Conservation (phyloP, 2,888 invertebrate genomes). For the Odontomyia ornata region DNA sequence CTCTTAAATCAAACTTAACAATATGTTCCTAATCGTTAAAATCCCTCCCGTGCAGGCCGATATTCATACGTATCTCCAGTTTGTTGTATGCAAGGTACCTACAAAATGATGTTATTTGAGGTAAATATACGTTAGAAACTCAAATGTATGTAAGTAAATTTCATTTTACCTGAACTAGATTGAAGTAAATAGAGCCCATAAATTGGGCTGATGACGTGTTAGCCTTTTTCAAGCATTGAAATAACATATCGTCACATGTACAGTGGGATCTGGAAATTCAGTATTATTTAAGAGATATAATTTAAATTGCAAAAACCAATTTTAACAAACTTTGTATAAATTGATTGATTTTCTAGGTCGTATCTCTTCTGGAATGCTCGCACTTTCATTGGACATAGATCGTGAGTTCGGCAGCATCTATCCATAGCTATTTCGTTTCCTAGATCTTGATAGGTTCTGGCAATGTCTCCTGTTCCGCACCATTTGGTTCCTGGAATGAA, state of each 20-base stretch:
- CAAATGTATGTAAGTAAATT: background rate
- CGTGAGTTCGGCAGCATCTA: conserved; percentile 88
- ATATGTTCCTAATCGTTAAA: background rate
- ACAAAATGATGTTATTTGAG: conserved; percentile 17
- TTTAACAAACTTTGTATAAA: conserved; percentile 76
- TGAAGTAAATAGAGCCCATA: conserved; percentile 88
- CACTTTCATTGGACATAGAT: conserved; percentile 87
- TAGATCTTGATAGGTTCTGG: conserved; percentile 83
- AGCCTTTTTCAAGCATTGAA: conserved; percentile 79
- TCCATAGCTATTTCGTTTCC: conserved; percentile 77
- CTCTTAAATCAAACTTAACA: no score
- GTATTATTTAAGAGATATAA: background rate
- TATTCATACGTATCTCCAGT: conserved; percentile 57
- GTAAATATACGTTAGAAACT: no score
- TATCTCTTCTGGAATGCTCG: conserved; percentile 70
- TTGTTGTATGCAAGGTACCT: conserved; percentile 61
- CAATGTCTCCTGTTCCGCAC: conserved; percentile 92
- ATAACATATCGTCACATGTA: conserved; percentile 84
- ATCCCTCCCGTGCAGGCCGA: conserved; percentile 59
- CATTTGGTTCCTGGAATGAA: conserved; percentile 80
- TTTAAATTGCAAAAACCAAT: background rate
- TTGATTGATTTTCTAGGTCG: conserved; percentile 82
- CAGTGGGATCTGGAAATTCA: conserved; percentile 77
- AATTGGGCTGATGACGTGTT: conserved; percentile 75
- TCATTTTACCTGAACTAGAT: conserved; percentile 74